Base-by-base conservation (phyloP, 2,113 vertebrate species). In the Plotosus lineatus region DNA sequence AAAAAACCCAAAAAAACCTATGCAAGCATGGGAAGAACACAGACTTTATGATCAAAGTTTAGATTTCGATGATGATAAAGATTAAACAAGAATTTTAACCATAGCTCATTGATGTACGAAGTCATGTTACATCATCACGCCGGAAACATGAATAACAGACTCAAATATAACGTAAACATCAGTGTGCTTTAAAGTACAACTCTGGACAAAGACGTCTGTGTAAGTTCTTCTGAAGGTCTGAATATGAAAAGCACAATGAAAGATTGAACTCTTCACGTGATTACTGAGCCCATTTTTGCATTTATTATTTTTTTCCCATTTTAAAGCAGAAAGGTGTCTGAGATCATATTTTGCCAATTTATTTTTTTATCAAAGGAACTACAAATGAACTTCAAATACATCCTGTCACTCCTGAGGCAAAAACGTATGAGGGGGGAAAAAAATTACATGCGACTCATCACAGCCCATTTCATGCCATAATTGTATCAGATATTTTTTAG, bases 391-490 rank as follows among this genome's bases (percentile, higher is more conserved):
- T 85, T 85, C 82, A 86, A 86, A 86, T 78, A 73, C 78, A 79
- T 83, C 82, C 23, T 75, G 33, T n/a, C 53, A 63, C 15, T 76
- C 79, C 82, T 23, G 53, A 77, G 76, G 85, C 76, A 21, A 84
- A 83, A 85, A 83, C 75, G 73, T 69, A 81, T 60, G 78, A 40
- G 38, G 11, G 55, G 11, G 12, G 40, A 66, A 80, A 84, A 38
- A 86, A 82, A 80, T 78, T 83, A 76, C 56, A 26, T 83, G 58
- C 76, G 48, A 60, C 65, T 84, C 80, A 73, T 81, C 63, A 73
- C 74, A 80, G 81, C 80, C 85, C 80, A 86, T 86, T 86, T 86
- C 85, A 86, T 83, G 78, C 63, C 84, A 73, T 86, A 86, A 86
- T 86, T 86, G 76, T 63, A 86, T 86, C 85, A 77, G 82, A 86